Percentiles rank a stretch among this genome's conserved stretches.
phyloP scores from a whole-genome alignment of 2,113 vertebrate species.

The Girardinichthys multiradiatus region DNA sequence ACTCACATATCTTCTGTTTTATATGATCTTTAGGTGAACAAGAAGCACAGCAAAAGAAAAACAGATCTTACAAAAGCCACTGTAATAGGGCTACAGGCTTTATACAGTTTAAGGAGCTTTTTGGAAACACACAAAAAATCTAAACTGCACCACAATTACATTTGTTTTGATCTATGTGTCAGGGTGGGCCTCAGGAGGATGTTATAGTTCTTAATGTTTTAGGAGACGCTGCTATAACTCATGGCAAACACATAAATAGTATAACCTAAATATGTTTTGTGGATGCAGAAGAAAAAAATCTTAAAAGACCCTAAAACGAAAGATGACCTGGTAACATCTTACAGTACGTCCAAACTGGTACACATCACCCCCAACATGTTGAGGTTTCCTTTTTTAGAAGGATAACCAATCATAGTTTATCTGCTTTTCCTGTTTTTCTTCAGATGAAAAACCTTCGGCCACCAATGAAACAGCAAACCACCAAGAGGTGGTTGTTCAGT shows the following conservation, averaged over 20 bases:
- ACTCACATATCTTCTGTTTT: neutral
- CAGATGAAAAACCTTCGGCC: neutral
- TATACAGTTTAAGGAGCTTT: neutral
- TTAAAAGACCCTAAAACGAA: neutral
- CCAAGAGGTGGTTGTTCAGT: neutral
- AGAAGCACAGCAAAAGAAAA: neutral
- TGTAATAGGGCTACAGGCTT: neutral
- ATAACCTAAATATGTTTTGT: neutral
- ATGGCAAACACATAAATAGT: neutral
- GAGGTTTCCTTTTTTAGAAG: neutral
- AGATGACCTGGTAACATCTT: neutral
- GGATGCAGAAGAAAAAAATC: neutral
- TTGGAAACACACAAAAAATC: neutral
- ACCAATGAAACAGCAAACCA: neutral
- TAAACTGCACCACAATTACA: neutral
- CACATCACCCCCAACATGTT: neutral
- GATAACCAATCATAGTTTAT: neutral
- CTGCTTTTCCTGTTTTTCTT: neutral
- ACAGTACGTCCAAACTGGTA: neutral
- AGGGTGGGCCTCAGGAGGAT: neutral
- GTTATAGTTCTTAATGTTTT: neutral
- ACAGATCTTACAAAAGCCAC: neutral
- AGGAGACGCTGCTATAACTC: neutral
- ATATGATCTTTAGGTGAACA: neutral
- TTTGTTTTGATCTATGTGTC: neutral